Base-by-base conservation (phyloP, 2,888 invertebrate genomes). In the Drosophila subquinaria region DNA sequence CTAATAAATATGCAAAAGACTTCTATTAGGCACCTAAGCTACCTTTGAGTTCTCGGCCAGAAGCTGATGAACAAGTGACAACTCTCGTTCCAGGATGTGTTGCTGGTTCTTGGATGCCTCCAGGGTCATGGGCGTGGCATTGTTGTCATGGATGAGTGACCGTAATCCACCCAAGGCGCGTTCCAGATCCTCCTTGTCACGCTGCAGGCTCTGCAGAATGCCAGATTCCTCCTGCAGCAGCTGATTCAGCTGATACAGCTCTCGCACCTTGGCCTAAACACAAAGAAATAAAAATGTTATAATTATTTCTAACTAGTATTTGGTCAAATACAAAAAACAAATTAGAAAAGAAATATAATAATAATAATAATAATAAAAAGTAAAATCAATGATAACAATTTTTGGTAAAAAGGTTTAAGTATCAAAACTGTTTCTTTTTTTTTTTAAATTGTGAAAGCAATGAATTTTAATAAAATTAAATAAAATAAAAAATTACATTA, bases 21-120 rank as follows among this genome's bases (percentile, higher is more conserved):
- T 91, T 91, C 94, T 94, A 94, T 94, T 94, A 94, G 94, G 94
- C 94, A 95, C 94, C 94, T 94, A 94, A 93, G 93, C 94, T 95
- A 97, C 97, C 96, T 97, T 97, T 88, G 97, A 97, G 94, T 97
- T 97, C 93, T 97, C 96, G 76, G 97, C 97, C 90, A 98, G 93
- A 93, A 97, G 95, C 73, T 96, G 95, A 92, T 97, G 96, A 63
- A 98, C 97, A 69, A 97, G 94, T 76, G 96, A 96, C 74, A 98
- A 93, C 92, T 98, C 98, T 68, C 95, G 94, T 92, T 96, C 96
- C 67, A 96, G 92, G 57, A 95, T 94, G 51, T 94, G 94, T 90
- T 96, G 96, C 88, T 96, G 96, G 81, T 95, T 95, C 80, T 95
- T 94, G 76, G 96, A 95, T 59, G 95, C 94, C 89, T 96, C 96